Evolutionary conservation across 2,888 invertebrate genomes (phyloP), one percentile per base, ranked within the genome.

Genomic region (Embidobia sp.): DNA sequence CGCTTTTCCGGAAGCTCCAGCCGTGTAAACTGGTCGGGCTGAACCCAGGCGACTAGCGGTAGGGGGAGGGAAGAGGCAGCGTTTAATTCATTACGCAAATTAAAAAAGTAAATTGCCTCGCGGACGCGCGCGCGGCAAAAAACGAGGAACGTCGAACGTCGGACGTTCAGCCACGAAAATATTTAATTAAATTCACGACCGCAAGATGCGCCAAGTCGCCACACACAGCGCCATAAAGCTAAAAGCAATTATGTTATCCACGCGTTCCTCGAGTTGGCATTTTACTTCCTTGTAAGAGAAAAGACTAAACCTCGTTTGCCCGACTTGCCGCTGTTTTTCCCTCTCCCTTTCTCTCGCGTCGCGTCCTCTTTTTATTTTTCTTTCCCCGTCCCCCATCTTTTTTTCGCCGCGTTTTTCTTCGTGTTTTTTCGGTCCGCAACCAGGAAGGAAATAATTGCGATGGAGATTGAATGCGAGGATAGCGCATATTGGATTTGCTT

Each of bases 111-210:
- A 87, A 88, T 88, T 88, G 88, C 85, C 86, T 84, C 81, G 69
- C 70, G 72, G 77, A 67, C 70, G 70, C 72, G 73, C 70, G 55
- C 61, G 51, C 48, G 37, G 66, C 59, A 66, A 66, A 74, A 67
- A 73, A 79, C 77, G 70, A 79, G 33, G 51, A 51, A 63, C 77
- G 77, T 74, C 80, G 80, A 80, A 81, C 73, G 64, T 66, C 82
- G 81, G 83, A 82, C 83, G 85, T 85, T 85, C 84, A 84, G 84
- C 85, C 86, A 85, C 83, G 86, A 88, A 85, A 88, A 88, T 88
- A 87, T 88, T 88, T 88, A 88, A 88, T 88, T 88, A 88, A 88
- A 88, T 88, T 88, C 86, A 86, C 85, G 83, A 86, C 88, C 87
- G 83, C 88, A 88, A 88, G 87, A 85, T 83, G 84, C 82, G 83